A percentile compares a stretch with the other conserved stretches of the same genome.
Conservation (phyloP, 2,113 vertebrate species). For the Sula dactylatra region DNA sequence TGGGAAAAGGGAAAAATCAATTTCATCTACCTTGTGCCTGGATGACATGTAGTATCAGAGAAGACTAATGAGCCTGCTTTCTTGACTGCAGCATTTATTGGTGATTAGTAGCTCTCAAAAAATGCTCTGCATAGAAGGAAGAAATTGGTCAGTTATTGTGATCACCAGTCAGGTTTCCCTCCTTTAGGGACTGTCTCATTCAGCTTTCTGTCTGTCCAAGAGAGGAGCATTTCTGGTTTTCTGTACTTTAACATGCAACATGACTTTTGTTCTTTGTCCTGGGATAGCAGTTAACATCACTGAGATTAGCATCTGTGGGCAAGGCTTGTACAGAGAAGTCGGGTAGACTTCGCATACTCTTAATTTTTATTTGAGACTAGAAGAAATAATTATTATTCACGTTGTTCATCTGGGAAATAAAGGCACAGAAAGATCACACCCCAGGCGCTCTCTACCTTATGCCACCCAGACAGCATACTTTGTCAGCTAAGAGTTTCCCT, state of each 20-base stretch:
- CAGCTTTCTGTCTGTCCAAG: background rate
- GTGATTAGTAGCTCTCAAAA: background rate
- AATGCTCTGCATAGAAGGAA: background rate
- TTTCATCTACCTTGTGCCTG: background rate
- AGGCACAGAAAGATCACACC: background rate
- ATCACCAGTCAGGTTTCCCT: background rate
- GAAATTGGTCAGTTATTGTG: background rate
- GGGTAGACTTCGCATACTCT: too few relatives aligned
- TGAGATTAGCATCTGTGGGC: background rate
- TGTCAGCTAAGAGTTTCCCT: background rate
- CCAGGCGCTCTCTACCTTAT: rapidly evolving
- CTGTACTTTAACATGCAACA: background rate
- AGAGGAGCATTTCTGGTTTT: background rate
- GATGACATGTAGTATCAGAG: background rate
- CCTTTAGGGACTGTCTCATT: background rate
- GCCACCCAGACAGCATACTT: background rate
- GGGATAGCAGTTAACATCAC: background rate
- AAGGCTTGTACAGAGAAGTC: background rate
- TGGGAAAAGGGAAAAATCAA: background rate
- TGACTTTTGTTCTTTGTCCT: background rate
- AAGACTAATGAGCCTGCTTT: constrained; percentile 2
- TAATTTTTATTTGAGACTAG: background rate
- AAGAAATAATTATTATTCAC: background rate
- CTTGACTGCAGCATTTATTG: background rate
- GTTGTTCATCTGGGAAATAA: background rate